Conservation (phyloP, 2,888 invertebrate species). For the Horisme vitalbata region DNA sequence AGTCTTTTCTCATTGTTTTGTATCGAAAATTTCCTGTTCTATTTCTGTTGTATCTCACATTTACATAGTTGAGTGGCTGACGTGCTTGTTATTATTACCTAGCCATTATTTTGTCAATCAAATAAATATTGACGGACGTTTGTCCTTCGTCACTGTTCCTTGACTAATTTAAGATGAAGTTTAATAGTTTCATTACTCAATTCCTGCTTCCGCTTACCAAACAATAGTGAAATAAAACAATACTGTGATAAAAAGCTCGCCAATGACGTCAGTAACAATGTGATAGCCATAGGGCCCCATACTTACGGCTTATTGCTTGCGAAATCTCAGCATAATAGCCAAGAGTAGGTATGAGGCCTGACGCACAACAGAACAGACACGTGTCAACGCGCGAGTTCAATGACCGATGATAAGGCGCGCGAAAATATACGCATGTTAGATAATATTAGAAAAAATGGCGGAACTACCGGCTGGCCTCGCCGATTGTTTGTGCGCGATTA, state of each 20-base stretch:
- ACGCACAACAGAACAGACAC: constrained; percentile 35
- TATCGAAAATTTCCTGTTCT: background rate
- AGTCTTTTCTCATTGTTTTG: background rate
- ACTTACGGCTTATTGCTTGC: constrained; percentile 8
- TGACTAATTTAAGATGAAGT: background rate
- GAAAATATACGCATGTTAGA: constrained; percentile 70
- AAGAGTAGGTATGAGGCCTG: constrained; percentile 1
- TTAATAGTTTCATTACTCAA: background rate
- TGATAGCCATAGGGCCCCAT: constrained; percentile 6
- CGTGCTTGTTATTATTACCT: too few species aligned
- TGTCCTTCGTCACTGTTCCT: too few species aligned
- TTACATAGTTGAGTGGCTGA: background rate
- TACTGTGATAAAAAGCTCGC: constrained; percentile 9
- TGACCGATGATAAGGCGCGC: constrained; percentile 71
- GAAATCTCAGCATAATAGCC: constrained; percentile 6
- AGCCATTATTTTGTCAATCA: too few species aligned
- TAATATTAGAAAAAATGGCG: constrained; percentile 75
- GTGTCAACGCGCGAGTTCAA: constrained; percentile 55
- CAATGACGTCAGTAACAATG: constrained; percentile 12
- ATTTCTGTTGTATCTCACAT: background rate
- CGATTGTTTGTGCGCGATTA: constrained; percentile 34
- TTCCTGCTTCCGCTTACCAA: constrained; percentile 9
- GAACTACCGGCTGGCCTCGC: constrained; percentile 43
- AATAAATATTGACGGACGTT: background rate
- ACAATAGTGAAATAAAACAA: constrained; percentile 9